Conservation (phyloP, 2,113 vertebrate genomes). For the Tragelaphus strepsiceros region DNA sequence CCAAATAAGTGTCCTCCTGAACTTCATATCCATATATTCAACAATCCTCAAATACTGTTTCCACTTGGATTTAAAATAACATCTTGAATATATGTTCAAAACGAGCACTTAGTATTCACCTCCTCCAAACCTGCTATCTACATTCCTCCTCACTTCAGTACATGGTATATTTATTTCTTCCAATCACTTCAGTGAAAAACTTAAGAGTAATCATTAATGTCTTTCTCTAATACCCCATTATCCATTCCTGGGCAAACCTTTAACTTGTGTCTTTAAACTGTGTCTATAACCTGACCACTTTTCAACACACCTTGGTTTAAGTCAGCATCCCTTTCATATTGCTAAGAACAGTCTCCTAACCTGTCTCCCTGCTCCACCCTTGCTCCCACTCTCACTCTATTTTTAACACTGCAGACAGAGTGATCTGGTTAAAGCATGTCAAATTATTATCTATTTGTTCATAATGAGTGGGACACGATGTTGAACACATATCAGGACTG, state of each 20-base stretch:
- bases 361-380: neutral
- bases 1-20: neutral
- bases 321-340: neutral
- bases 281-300: neutral
- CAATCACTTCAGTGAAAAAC: neutral
- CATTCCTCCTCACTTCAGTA: neutral
- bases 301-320: neutral
- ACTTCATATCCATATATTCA: neutral
- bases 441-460: neutral
- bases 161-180: neutral
- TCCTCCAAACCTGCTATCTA: slow-evolving; percentile 1
- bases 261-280: neutral
- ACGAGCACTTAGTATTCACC: neutral
- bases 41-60: neutral
- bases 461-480: neutral
- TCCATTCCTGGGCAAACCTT: neutral
- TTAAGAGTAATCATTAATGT: neutral
- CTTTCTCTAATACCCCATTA: neutral
- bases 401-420: neutral
- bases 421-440: neutral
- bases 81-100: neutral
- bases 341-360: neutral
- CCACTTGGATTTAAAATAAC: slow-evolving; percentile 22
- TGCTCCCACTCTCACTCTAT: neutral
- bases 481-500: neutral